Conservation (phyloP, 2,797 vertebrate genomes). For the Avahi laniger region DNA sequence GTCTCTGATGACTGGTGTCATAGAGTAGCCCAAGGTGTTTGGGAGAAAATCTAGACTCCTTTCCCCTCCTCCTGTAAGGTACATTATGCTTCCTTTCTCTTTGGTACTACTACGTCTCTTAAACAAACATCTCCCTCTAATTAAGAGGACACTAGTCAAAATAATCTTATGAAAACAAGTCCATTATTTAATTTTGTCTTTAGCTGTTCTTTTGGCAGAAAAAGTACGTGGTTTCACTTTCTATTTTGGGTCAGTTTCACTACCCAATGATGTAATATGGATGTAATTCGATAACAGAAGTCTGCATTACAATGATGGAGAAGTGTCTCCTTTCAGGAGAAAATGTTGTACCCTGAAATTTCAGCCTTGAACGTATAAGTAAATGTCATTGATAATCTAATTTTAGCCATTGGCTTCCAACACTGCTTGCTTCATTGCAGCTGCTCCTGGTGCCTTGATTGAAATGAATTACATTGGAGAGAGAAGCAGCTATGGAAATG, state of each 20-base stretch:
- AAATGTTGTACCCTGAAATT: conserved; percentile 5
- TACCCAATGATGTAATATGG: background rate
- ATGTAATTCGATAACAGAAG: conserved; percentile 32
- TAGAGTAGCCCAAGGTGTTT: background rate
- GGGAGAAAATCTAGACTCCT: background rate
- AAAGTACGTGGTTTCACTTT: conserved; percentile 33
- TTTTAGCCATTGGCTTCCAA: conserved; percentile 21
- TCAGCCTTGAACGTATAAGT: conserved; percentile 33
- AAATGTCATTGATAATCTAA: conserved; percentile 46
- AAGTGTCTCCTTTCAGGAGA: conserved; percentile 34
- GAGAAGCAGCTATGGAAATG: background rate
- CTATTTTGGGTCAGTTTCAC: conserved; percentile 43
- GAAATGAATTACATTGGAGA: background rate
- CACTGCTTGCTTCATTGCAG: background rate
- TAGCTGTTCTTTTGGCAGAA: conserved; percentile 24
- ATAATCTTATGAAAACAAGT: conserved; percentile 7
- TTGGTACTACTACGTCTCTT: background rate
- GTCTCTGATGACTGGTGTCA: background rate
- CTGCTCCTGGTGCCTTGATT: background rate
- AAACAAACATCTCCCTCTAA: background rate
- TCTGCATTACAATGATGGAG: background rate
- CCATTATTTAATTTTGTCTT: conserved; percentile 51
- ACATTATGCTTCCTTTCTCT: background rate
- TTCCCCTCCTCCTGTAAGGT: background rate
- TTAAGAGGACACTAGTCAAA: conserved; percentile 2